A percentile compares a stretch with the other conserved stretches of the same genome.
Conservation (phyloP, 2,113 vertebrate genomes). For the Suricata suricatta region DNA sequence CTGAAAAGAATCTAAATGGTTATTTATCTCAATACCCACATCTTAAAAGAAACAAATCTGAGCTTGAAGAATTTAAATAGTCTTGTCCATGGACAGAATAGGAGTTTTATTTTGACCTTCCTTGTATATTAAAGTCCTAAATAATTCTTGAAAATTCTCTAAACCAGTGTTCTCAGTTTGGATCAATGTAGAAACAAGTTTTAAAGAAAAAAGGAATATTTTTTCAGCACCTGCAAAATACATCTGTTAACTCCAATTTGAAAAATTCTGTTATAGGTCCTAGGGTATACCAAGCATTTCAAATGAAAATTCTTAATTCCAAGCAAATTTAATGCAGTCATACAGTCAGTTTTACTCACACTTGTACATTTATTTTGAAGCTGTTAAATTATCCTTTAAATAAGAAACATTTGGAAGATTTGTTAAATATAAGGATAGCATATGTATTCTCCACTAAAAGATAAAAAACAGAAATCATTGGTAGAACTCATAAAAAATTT, state of each 20-base stretch:
- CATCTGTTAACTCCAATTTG: background rate
- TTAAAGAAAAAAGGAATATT: background rate
- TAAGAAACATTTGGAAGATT: background rate
- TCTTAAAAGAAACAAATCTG: background rate
- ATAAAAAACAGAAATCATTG: background rate
- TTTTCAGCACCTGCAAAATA: background rate
- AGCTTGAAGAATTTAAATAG: background rate
- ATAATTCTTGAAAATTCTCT: background rate
- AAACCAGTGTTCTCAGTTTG: background rate
- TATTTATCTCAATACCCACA: background rate
- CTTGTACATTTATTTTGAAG: background rate
- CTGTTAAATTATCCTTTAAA: background rate
- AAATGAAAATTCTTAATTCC: background rate
- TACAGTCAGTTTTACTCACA: background rate
- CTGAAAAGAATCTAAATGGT: background rate
- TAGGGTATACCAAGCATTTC: background rate
- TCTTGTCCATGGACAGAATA: background rate
- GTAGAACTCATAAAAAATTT: background rate
- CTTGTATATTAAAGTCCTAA: background rate
- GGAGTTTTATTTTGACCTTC: background rate
- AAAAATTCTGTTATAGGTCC: background rate
- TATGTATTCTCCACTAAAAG: background rate
- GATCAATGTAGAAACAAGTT: background rate
- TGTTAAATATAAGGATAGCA: background rate
- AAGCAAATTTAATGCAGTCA: background rate